Base-by-base conservation (phyloP, 2,888 invertebrate genomes). In the Phasia obesa region DNA sequence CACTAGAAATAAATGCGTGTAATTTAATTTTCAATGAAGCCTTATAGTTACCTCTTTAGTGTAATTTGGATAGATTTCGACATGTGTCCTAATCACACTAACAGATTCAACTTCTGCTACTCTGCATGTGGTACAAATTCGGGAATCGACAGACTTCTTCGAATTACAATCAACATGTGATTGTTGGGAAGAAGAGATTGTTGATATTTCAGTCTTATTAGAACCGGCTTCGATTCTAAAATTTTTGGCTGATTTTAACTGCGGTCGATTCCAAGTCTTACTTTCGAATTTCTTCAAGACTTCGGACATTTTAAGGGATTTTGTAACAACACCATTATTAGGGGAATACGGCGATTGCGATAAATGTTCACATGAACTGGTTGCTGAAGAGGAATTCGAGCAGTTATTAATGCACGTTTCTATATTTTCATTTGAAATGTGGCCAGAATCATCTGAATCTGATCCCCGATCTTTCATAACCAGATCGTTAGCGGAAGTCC, bases 401-500 rank as follows among this genome's bases (percentile, higher is more conserved):
- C 69, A 87, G 79, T 55, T 88, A 86, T 76, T 73, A 13, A 57
- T 65, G 47, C 60, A 62, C 42, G 81, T 94, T 94, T 79, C 80
- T 44, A 81, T 80, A 87, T 94, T 93, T 89, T 95, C 95, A 88
- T 95, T 95, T 64, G 96, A 96, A 86, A 95, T 96, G 91, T 96
- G 95, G 81, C 96, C 96, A 75, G 96, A 96, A 92, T 96, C 96
- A 87, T 96, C 96, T 77, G 95, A 95, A 87, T 95, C 95, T 87
- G 86, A 84, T 75, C 87, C 86, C 2, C 76, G 64, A 21, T 53
- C 64, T 60, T 85, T 55, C 15, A 17, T 9, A 15, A 19, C 7
- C 6, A 67, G 1, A 57, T 49, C 49, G 15, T 19, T 3, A 0
- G 23, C 31, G n/a, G 21, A 38, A 25, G 64, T 3, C 25, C 85